Base-by-base conservation (phyloP, 2,888 invertebrate species). In the Tridacna crocea region DNA sequence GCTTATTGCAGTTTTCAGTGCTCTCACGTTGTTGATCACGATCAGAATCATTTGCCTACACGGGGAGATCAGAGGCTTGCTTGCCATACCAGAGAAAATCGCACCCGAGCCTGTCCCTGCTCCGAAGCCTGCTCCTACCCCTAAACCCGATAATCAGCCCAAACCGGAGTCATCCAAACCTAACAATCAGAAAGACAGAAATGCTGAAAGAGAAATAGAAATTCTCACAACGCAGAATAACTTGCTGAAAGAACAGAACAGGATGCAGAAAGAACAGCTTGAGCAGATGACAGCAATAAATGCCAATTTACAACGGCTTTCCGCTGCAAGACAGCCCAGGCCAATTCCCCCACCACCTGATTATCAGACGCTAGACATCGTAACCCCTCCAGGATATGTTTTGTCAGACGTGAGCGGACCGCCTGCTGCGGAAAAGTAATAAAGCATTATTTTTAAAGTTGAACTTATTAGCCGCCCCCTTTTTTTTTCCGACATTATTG, bases 201-300 rank as follows among this genome's bases (percentile, higher is more conserved):
- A 36, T 46, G 11, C 46, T 12, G 27, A 63, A 12, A 46, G 46
- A 36, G 60, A 73, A 36, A 73, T 60, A 26, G 58, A 73, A 46
- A 58, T 60, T 19, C 27, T 60, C 58, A 58, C n/a, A 4, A 46
- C 58, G 10, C 60, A 73, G 60, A 60, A 60, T 36, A 73, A 73
- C 58, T 26, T 60, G 19, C 36, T 73, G n/a, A 73, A 73, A 24
- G 70, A 70, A 51, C 70, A 70, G 51, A 70, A 70, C 24, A 15
- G 26, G 0, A 51, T 70, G 36, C 70, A 70, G 51, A 70, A 70
- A 51, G 24, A 51, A 22, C 70, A 51, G 15, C 26, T 70, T 2
- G 70, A 70, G 24, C 26, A 70, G 24, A 70, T 70, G 51, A 46
- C 66, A 36, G 46, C 66, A 17, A 8, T 66, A n/a, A 66, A 36